phyloP scores from a whole-genome alignment of 2,113 vertebrate species.

The Pachyramphus minor region DNA sequence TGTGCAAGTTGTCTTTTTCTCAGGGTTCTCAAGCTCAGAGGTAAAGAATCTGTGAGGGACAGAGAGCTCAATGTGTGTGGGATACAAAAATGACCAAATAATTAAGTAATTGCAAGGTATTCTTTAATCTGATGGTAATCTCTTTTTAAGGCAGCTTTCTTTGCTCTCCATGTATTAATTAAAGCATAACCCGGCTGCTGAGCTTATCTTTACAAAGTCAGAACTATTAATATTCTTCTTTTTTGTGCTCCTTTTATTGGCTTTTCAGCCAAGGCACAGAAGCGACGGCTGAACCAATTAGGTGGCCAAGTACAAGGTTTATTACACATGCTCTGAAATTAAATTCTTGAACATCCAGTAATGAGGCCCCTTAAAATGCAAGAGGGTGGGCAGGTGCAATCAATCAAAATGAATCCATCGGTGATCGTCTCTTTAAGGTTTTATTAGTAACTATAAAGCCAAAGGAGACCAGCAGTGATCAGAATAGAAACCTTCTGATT shows the following conservation, averaged over 20 bases:
- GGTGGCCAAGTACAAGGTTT: conserved; percentile 30
- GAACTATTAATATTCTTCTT: conserved; percentile 25
- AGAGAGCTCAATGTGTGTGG: not conserved
- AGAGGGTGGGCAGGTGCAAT: conserved; percentile 41
- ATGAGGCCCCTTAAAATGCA: conserved; percentile 54
- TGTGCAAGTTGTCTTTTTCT: not conserved
- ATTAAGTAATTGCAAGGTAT: not conserved
- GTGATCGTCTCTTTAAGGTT: not conserved
- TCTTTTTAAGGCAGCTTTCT: not conserved
- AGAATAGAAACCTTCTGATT: conserved; percentile 50
- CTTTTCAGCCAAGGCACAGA: conserved; percentile 21
- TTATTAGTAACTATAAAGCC: conserved; percentile 34
- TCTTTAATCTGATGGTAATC: not conserved
- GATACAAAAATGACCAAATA: not conserved
- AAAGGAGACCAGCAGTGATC: not conserved
- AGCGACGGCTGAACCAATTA: conserved; percentile 19
- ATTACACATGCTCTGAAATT: conserved; percentile 44
- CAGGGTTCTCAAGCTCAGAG: rapidly evolving
- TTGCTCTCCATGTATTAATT: not conserved
- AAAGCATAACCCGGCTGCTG: not conserved
- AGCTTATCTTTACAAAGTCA: conserved; percentile 28
- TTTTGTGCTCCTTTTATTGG: not conserved
- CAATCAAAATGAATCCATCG: conserved; percentile 38
- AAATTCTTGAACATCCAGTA: not conserved
- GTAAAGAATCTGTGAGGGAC: not conserved